Base-by-base conservation (phyloP, 2,113 vertebrate species). In the Notothenia rossii region DNA sequence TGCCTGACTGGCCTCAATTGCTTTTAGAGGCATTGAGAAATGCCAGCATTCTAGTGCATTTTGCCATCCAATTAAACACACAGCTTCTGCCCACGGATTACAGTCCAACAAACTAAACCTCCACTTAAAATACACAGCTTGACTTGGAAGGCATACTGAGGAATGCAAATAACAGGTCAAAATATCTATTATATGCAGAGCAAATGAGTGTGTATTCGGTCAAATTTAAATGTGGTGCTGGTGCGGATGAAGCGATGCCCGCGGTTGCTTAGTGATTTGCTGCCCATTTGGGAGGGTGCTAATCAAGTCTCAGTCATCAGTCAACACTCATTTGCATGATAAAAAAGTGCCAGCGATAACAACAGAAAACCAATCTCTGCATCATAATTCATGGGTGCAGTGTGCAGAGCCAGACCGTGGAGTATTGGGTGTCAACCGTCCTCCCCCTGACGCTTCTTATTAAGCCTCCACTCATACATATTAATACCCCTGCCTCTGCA, bases 401-500 rank as follows among this genome's bases (percentile, higher is more conserved):
- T 56, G 79, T 81, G 80, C 69, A 17, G 70, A 86, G 25, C 80
- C 75, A 84, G 66, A 84, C 73, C 60, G 82, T 61, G 74, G 85
- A 81, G 86, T 88, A 86, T 61, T 82, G 86, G 87, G 86, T 87
- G 87, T 88, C 86, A 86, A 82, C 82, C 63, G 7, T 82, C 84
- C 80, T 80, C 88, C 90, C 88, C 78, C 86, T 84, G 82, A 93
- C 80, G 80, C 61, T 84, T 91, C 87, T 92, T 91, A 93, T 94
- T 92, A 94, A 91, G 84, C 86, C 33, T 89, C 72, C 75, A 68
- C 91, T 94, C 93, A 94, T 95, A 92, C 93, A 94, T 95, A 94
- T 93, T 93, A 93, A 94, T 88, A 93, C 83, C 75, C 64, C 85
- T 62, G 74, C 81, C 65, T 77, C 88, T 83, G 78, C 88, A 83